Conservation (phyloP, 2,888 invertebrate species). For the Neria commutata region DNA sequence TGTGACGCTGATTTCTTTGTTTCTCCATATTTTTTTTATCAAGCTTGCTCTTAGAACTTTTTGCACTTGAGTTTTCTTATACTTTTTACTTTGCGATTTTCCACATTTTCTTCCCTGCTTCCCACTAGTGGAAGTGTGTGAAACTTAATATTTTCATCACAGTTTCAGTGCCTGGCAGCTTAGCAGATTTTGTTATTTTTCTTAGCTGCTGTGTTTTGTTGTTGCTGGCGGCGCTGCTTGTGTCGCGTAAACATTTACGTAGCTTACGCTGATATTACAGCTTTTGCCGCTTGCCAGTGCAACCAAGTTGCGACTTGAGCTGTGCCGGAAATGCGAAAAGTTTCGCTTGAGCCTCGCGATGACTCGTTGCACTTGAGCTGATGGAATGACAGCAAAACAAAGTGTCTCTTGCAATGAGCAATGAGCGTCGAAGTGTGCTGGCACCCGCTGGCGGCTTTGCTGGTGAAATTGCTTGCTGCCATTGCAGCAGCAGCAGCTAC, state of each 20-base stretch:
- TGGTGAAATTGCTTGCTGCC: not conserved
- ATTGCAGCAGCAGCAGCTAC: not conserved
- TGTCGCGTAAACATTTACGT: too few relatives aligned
- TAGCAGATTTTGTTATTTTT: too few relatives aligned
- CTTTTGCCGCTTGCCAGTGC: not conserved
- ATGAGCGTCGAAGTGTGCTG: not conserved
- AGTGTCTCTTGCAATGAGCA: not conserved
- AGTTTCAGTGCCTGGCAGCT: too few relatives aligned
- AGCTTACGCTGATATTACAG: too few relatives aligned
- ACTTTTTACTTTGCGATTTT: not conserved
- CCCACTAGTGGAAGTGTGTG: too few relatives aligned
- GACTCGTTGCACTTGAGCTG: not conserved
- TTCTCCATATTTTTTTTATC: not conserved
- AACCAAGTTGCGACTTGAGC: not conserved
- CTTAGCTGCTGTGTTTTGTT: too few relatives aligned
- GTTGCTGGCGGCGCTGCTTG: not conserved
- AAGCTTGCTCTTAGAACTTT: too few relatives aligned
- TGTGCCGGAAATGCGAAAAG: constrained; percentile 1
- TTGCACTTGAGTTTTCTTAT: not conserved
- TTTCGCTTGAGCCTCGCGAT: not conserved
- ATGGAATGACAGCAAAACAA: not conserved
- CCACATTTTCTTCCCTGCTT: too few relatives aligned
- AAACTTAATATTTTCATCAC: not conserved
- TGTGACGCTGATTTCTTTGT: too few relatives aligned
- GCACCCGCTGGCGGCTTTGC: too few relatives aligned